Evolutionary conservation across 2,888 invertebrate genomes (phyloP), one percentile per base, ranked within the genome.

Genomic region (Synergus gifuensis): DNA sequence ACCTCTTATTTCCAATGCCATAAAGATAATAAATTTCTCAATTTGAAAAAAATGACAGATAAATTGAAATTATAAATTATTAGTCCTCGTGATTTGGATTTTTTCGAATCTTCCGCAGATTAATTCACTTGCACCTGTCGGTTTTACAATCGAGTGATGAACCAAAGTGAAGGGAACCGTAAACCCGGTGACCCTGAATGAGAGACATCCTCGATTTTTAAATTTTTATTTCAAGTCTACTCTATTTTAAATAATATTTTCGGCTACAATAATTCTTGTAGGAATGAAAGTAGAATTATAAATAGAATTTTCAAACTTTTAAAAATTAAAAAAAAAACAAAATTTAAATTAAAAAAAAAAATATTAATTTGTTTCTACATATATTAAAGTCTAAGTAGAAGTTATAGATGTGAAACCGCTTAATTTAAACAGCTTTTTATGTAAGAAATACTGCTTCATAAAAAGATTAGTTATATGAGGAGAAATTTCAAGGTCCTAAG

Each of bases 141-240:
- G 18, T 60, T 28, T 3, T 60, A 60, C 4, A 60, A 60, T 60
- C 60, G 18, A 18, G 11, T 22, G 11, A 60, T 60, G 22, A 60
- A 60, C 22, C 4, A 11, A 60, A 60, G 60, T 60, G 83, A 81
- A 81, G 78, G 81, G 82, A 80, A 76, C 78, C 77, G 66, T 82
- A 83, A 83, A 83, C 73, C 73, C 76, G 81, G 79, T 79, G 83
- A 83, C 83, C 83, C 82, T 83, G 83, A 78, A 62, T 80, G 76
- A 79, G 81, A 83, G 82, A 83, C 81, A 82, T 79, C 82, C 78
- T 81, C 76, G 73, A 73, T 77, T 80, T 79, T 49, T 36, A 36
- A 54, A 78, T 78, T 83, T 81, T 78, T 22, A 49, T 7, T 49
- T 16, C 49, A 49, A 60, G 60, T n/a, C 60, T 60, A 60, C 22